A percentile compares a stretch with the other conserved stretches of the same genome.
These are phyloP conservation scores for Andrena bucephala DNA, from an alignment of 2,888 invertebrate genomes.

Conservation along the genomic window DNA sequence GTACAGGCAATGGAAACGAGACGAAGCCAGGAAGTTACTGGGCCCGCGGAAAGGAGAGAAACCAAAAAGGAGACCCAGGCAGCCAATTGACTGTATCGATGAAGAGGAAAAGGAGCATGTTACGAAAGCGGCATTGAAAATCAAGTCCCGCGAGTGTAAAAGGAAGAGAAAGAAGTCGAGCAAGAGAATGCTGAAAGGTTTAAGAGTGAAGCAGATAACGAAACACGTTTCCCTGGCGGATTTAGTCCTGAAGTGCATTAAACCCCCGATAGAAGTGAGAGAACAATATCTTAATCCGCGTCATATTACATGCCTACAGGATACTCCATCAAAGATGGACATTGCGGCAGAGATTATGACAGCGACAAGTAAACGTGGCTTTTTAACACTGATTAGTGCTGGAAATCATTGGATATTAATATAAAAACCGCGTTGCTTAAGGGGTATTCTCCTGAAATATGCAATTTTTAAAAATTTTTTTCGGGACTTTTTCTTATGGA, in stretches of 20 bases:
- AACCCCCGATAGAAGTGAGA: conserved; percentile 71
- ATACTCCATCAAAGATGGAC: conserved; percentile 4
- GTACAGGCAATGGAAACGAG: conserved; percentile 46
- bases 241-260: conserved; percentile 63
- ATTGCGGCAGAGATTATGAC: neutral
- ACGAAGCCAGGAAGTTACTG: neutral
- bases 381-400: too few species aligned
- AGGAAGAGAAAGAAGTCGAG: neutral
- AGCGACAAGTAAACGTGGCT: conserved; percentile 15
- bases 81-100: conserved; percentile 39
- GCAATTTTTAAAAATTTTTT: too few species aligned
- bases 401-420: too few species aligned
- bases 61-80: conserved; percentile 3
- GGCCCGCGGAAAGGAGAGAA: neutral
- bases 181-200: neutral
- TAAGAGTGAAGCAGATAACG: neutral
- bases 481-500: too few species aligned
- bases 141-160: conserved; percentile 29
- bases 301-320: conserved; percentile 64
- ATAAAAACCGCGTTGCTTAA: too few species aligned
- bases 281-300: conserved; percentile 60
- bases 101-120: neutral
- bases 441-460: too few species aligned
- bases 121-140: conserved; percentile 1
- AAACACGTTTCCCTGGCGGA: conserved; percentile 31